A percentile compares a stretch with the other conserved stretches of the same genome.
Conservation (phyloP, 2,888 invertebrate species). For the Parasteatoda lunata region DNA sequence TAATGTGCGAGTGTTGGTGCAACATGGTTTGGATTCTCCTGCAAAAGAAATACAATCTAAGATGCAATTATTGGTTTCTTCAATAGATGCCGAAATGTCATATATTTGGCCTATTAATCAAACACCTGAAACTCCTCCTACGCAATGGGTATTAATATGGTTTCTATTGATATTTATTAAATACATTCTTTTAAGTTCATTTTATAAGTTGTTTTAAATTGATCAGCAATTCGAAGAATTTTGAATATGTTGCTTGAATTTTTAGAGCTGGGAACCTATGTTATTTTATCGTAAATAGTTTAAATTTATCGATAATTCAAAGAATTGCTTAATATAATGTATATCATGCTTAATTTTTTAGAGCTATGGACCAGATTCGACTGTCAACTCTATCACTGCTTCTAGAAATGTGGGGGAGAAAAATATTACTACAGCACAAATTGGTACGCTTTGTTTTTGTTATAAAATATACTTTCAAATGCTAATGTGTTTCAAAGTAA, state of each 20-base stretch:
- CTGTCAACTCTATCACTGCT: constrained; percentile 53
- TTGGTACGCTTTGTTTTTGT: neutral
- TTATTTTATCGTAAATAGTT: too few relatives aligned
- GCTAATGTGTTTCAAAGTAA: too few relatives aligned
- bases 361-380: constrained; percentile 57
- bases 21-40: constrained; percentile 31
- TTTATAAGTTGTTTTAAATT: neutral
- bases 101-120: constrained; percentile 45
- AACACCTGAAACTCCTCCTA: constrained; percentile 1
- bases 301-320: too few relatives aligned
- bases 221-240: neutral
- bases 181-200: neutral
- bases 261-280: too few relatives aligned
- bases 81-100: constrained; percentile 40
- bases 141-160: constrained; percentile 28
- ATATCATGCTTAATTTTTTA: neutral
- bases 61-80: constrained; percentile 11
- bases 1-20: constrained; percentile 38
- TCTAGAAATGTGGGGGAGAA: constrained; percentile 17
- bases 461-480: too few relatives aligned
- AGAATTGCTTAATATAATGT: too few relatives aligned
- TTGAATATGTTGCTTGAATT: neutral
- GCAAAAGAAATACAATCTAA: constrained; percentile 26
- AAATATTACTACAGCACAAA: neutral
- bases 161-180: neutral